phyloP scores from a whole-genome alignment of 2,113 vertebrate genomes.

The Nothocercus julius region DNA sequence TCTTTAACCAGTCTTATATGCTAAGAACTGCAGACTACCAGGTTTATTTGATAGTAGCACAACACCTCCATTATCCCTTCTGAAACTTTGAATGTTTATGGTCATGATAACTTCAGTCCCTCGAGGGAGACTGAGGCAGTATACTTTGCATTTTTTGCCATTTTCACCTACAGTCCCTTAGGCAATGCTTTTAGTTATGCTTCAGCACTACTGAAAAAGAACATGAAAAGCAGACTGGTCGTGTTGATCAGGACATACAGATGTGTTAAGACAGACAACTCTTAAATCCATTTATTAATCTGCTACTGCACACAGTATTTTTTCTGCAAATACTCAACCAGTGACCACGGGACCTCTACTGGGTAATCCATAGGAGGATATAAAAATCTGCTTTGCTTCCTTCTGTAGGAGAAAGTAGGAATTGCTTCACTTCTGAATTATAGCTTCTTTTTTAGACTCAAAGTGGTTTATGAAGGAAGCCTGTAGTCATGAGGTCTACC shows the following conservation, averaged over 20 bases:
- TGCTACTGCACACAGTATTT: not conserved
- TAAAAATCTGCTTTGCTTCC: not conserved
- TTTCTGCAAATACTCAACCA: not conserved
- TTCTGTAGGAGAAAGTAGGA: not conserved
- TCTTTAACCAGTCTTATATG: not conserved
- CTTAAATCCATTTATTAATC: not conserved
- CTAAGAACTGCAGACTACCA: not conserved
- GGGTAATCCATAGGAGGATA: not conserved
- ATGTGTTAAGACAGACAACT: not conserved
- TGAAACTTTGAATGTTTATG: not conserved
- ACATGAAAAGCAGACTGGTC: not conserved
- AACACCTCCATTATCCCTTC: not conserved
- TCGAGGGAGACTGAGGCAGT: not conserved
- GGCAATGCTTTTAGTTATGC: not conserved
- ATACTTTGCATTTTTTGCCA: not conserved
- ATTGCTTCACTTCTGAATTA: not conserved
- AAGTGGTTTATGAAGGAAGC: fast-evolving
- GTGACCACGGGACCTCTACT: not conserved
- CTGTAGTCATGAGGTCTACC: not conserved
- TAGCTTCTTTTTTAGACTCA: not conserved
- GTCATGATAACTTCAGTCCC: not conserved
- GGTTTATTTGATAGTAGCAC: not conserved
- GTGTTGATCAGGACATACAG: not conserved
- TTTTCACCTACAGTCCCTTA: not conserved
- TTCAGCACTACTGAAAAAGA: not conserved